A percentile compares a stretch with the other conserved stretches of the same genome.
phyloP scores from a whole-genome alignment of 30 jellyfish, hydroid and myxozoan genomes.

The Sanderia malayensis region DNA sequence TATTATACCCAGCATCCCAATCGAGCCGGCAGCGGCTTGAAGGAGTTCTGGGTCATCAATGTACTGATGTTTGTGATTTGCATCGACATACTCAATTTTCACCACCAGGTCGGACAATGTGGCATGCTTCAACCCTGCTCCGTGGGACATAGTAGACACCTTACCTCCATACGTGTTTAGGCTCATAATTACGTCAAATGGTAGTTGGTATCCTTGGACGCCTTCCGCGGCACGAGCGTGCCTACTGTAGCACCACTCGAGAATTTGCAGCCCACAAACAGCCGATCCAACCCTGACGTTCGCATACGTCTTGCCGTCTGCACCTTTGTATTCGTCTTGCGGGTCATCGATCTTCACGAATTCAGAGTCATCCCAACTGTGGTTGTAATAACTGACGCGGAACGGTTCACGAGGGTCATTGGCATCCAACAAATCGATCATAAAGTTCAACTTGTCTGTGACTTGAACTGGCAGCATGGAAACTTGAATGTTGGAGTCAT shows the following conservation, averaged over 20 bases:
- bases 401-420: background rate
- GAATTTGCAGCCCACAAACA: slow-evolving; percentile 16
- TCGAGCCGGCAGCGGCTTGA: slow-evolving; percentile 17
- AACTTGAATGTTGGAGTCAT: background rate
- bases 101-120: slow-evolving; percentile 13
- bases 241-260: slow-evolving; percentile 6
- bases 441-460: slow-evolving; percentile 10
- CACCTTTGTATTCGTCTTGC: no score
- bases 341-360: slow-evolving; percentile 15
- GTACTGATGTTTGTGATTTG: background rate
- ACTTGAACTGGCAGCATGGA: slow-evolving; percentile 11
- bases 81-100: slow-evolving; percentile 14
- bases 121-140: slow-evolving; percentile 2
- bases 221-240: background rate
- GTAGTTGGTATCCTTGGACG: slow-evolving; percentile 6
- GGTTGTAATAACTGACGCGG: background rate
- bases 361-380: slow-evolving; percentile 4
- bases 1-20: slow-evolving; percentile 21
- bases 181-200: slow-evolving; percentile 5
- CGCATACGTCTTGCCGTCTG: background rate
- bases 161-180: slow-evolving; percentile 3
- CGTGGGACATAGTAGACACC: slow-evolving; percentile 3
- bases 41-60: background rate
- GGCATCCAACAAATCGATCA: background rate
- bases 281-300: slow-evolving; percentile 15